phyloP scores from a whole-genome alignment of 2,113 vertebrate species.

The Myrmophylax atrothorax region DNA sequence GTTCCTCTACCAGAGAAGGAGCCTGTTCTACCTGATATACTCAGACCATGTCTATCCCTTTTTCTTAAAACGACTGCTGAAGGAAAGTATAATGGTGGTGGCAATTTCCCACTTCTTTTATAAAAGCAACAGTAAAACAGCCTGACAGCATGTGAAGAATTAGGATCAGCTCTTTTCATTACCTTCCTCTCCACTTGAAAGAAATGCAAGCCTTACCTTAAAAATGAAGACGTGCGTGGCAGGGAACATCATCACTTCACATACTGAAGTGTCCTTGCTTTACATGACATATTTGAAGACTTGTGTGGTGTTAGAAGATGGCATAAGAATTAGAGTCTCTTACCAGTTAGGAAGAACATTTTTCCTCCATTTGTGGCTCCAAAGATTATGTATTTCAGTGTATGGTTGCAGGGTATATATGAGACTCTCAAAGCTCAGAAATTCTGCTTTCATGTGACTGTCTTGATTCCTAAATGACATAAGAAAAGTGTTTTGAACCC shows the following conservation, averaged over 20 bases:
- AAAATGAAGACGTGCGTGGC: rapidly evolving
- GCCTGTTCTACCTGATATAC: neutral
- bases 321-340: neutral
- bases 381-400: neutral
- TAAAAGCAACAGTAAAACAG: neutral
- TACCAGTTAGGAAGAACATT: neutral
- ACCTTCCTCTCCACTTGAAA: neutral
- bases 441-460: neutral
- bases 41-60: neutral
- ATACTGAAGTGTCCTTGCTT: neutral
- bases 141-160: neutral
- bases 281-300: neutral
- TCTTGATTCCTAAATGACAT: neutral
- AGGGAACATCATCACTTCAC: neutral
- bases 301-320: rapidly evolving
- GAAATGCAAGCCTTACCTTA: neutral
- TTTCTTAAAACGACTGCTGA: neutral
- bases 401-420: neutral
- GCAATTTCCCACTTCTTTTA: neutral
- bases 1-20: neutral
- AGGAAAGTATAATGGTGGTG: neutral
- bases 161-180: neutral
- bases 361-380: neutral
- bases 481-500: neutral
- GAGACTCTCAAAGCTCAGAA: neutral